These are phyloP conservation scores for Nesometra sesokonis DNA, from an alignment of 35 echinoderm and acorn worm genomes.

Conservation along the genomic window DNA sequence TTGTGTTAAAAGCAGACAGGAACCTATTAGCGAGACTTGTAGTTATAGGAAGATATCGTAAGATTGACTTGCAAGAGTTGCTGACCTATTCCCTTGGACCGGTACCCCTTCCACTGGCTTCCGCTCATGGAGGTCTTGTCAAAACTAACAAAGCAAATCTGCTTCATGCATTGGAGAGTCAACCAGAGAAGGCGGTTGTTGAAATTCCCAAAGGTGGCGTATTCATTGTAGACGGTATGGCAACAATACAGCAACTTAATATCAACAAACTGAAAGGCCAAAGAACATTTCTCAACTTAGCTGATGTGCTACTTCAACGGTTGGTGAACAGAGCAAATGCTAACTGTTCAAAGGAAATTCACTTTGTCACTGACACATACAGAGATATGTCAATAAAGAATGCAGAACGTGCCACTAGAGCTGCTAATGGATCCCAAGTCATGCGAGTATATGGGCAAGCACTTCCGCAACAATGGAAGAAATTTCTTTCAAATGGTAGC, in stretches of 20 bases:
- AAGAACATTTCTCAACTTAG: conserved; percentile 9
- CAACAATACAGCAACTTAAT: conserved; percentile 10
- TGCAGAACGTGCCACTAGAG: not conserved
- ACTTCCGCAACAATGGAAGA: no score
- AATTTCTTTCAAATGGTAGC: conserved; percentile 11
- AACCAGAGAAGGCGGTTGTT: not conserved
- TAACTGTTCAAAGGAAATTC: not conserved
- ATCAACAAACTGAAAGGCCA: not conserved
- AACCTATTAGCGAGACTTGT: conserved; percentile 33
- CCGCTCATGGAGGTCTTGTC: conserved; percentile 22
- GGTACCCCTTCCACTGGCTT: conserved; percentile 23
- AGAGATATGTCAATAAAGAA: not conserved
- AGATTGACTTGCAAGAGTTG: conserved; percentile 28
- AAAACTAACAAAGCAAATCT: conserved; percentile 50
- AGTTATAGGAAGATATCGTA: conserved; percentile 20
- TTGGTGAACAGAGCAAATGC: not conserved
- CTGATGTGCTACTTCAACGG: not conserved
- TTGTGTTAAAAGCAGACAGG: conserved; percentile 24
- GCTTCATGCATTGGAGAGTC: conserved; percentile 15
- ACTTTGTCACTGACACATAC: not conserved
- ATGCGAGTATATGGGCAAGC: no score
- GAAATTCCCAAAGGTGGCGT: conserved; percentile 10
- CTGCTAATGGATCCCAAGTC: conserved; percentile 7
- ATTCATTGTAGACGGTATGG: conserved; percentile 15
- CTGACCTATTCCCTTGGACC: conserved; percentile 35